These are phyloP conservation scores for Procapra przewalskii DNA, from an alignment of 2,113 vertebrate species.

Conservation along the genomic window DNA sequence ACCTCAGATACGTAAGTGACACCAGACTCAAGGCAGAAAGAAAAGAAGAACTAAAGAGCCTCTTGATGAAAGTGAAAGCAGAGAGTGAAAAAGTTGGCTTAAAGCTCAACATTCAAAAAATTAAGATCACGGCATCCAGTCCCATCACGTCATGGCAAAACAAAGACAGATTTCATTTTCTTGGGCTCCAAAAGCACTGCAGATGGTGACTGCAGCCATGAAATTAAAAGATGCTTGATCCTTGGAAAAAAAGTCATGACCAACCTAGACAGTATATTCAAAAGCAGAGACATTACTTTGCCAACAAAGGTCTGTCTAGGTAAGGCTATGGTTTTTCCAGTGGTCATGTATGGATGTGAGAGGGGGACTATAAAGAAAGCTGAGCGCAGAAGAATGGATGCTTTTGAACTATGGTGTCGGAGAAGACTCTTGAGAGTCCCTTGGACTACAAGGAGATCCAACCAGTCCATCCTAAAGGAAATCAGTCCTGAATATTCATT, in stretches of 20 bases:
- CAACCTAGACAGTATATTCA: background rate
- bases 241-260: background rate
- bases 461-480: background rate
- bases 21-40: background rate
- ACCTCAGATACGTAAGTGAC: background rate
- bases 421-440: background rate
- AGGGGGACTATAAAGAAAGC: background rate
- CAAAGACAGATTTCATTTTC: background rate
- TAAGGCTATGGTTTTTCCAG: background rate
- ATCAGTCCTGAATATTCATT: background rate
- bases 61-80: background rate
- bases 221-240: background rate
- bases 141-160: background rate
- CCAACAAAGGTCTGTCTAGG: background rate
- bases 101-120: background rate
- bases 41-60: background rate
- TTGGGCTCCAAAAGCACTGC: background rate
- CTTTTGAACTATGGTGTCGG: background rate
- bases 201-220: background rate
- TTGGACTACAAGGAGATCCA: background rate
- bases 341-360: background rate
- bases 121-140: background rate
- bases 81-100: background rate
- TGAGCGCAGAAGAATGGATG: fast-evolving
- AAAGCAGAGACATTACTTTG: background rate